These are phyloP conservation scores for Cuniculus paca DNA, from an alignment of 2,797 vertebrate species.

Conservation along the genomic window DNA sequence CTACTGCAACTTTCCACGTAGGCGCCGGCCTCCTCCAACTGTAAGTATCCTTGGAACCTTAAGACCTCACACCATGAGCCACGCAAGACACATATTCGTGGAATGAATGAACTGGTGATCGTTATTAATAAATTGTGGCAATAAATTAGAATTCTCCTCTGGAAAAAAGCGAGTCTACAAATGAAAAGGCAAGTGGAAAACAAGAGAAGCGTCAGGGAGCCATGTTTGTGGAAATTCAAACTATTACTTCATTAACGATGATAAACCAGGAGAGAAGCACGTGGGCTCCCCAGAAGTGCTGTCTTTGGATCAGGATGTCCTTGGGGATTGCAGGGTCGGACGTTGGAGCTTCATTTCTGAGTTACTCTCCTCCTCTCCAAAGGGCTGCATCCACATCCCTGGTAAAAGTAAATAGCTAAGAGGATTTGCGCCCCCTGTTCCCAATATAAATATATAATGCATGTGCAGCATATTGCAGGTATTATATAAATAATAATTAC, in stretches of 20 bases:
- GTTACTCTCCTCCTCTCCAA: neutral
- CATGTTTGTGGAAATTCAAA: neutral
- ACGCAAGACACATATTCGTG: neutral
- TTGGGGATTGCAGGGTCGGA: neutral
- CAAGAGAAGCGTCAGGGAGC: neutral
- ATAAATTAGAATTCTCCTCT: neutral
- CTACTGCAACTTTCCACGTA: neutral
- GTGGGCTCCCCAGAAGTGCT: accelerated
- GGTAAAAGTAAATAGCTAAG: neutral
- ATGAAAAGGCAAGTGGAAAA: conserved; percentile 5
- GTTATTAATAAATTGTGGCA: neutral
- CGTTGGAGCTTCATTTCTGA: neutral
- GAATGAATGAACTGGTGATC: neutral
- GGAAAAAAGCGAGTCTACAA: neutral
- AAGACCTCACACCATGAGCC: neutral
- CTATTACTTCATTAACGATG: neutral
- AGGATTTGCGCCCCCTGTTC: neutral
- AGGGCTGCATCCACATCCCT: neutral
- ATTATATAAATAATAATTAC: neutral
- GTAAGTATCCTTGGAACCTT: neutral
- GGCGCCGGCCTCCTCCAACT: neutral
- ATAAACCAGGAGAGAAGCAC: neutral
- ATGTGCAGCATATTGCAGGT: neutral
- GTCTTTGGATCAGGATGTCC: neutral
- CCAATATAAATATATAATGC: neutral